Conservation (phyloP, 2,888 invertebrate species). For the Drosophila falleni region DNA sequence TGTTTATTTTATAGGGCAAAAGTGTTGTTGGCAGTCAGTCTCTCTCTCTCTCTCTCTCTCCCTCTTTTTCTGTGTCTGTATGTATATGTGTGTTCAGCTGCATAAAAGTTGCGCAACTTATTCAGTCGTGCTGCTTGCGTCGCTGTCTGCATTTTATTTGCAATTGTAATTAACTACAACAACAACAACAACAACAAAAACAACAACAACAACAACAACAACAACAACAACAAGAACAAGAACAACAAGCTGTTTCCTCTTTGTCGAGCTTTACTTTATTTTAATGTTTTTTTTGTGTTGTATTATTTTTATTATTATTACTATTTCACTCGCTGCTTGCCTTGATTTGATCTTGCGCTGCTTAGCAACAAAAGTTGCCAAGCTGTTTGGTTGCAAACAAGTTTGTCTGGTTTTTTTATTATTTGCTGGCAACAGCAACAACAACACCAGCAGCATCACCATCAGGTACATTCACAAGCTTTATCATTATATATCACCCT, state of each 20-base stretch:
- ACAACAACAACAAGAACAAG: slow-evolving; percentile 6
- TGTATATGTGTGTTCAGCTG: slow-evolving; percentile 29
- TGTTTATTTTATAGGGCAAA: slow-evolving; percentile 71
- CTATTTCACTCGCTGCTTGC: slow-evolving; percentile 11
- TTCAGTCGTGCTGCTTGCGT: slow-evolving; percentile 27
- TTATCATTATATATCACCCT: slow-evolving; percentile 4
- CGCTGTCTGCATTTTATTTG: slow-evolving; percentile 61
- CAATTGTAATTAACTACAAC: slow-evolving; percentile 68
- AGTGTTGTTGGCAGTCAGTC: slow-evolving; percentile 7
- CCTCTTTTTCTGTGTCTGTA: background rate
- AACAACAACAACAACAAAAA: background rate
- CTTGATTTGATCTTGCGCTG: slow-evolving; percentile 67
- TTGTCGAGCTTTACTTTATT: slow-evolving; percentile 16
- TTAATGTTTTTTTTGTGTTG: slow-evolving; percentile 13
- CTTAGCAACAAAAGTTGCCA: slow-evolving; percentile 70
- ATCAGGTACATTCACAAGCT: slow-evolving; percentile 3
- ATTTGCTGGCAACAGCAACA: slow-evolving; percentile 7
- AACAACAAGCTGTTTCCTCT: slow-evolving; percentile 54
- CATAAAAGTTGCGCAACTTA: slow-evolving; percentile 71
- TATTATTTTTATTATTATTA: slow-evolving; percentile 31
- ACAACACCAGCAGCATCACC: background rate
- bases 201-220: slow-evolving; percentile 21
- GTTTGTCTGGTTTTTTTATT: slow-evolving; percentile 65
- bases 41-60: background rate
- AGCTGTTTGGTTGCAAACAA: slow-evolving; percentile 55